Evolutionary conservation across 2,888 invertebrate species (phyloP).

Genomic region (Plebejus argus): DNA sequence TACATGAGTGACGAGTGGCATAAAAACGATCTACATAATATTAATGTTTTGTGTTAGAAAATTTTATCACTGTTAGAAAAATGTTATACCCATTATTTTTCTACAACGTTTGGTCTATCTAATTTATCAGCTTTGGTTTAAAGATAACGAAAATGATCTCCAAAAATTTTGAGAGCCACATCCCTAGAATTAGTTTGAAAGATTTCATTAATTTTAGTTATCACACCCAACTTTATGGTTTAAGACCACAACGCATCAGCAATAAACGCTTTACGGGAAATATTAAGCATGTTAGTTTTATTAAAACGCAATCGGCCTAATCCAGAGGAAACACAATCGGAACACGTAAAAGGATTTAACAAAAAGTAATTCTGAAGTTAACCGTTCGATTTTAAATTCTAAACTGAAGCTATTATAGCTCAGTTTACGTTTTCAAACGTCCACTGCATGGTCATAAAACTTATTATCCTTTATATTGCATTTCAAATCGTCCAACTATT

Average conservation of each 20-base stretch:
- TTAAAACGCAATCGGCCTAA: conserved; percentile 28
- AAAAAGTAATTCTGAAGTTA: conserved; percentile 9
- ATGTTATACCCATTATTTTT: no score
- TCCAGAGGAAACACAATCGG: conserved; percentile 29
- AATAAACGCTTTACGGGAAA: not conserved
- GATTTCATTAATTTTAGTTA: not conserved
- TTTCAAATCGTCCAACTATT: conserved; percentile 51
- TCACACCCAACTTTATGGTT: not conserved
- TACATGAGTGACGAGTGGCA: no score
- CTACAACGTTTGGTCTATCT: not conserved
- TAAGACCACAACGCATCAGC: not conserved
- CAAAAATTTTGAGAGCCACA: no score
- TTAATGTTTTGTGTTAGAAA: no score
- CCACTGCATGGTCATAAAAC: conserved; percentile 41
- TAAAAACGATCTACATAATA: no score
- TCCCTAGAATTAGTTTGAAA: not conserved
- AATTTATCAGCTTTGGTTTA: not conserved
- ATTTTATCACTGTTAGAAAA: no score
- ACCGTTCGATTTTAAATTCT: not conserved
- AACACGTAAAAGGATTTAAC: conserved; percentile 31
- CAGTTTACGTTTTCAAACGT: not conserved
- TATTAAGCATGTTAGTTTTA: conserved; percentile 12
- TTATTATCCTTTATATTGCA: conserved; percentile 45
- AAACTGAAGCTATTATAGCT: not conserved
- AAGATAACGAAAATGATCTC: no score